Base-by-base conservation (phyloP, 2,888 invertebrate genomes). In the Gymnocheta viridis region DNA sequence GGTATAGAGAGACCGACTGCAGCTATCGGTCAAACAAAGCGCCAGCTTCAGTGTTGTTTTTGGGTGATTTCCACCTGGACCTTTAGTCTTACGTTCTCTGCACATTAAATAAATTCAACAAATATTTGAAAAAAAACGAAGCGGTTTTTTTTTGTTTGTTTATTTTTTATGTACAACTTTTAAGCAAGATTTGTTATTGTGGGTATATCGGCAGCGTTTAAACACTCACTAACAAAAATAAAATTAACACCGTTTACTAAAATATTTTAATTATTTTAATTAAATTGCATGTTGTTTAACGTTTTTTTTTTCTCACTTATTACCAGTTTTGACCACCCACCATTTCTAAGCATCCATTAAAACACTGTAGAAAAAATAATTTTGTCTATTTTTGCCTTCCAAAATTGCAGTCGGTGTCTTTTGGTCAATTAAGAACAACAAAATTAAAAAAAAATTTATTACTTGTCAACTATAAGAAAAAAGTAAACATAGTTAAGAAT, bases 391-490 rank as follows among this genome's bases (percentile, higher is more conserved):
- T 80, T 17, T 29, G 6, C 2, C n/a, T 27, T 38, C n/a, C 51
- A 12, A 41, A 70, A 38, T 73, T 17, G 9, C 56, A 32, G 35
- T 66, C 82, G 78, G 78, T 64, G 51, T 73, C 69, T 62, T 79
- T 82, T 82, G 62, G 67, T 54, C 78, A 82, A 82, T 79, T 82
- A 79, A 66, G 47, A 69, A 41, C 24, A 38, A 51, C 32, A 49
- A 76, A 60, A 74, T 24, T n/a, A 22, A 24, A 29, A 74, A 56
- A 56, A 41, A 29, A 9, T 14, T 2, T 27, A 54, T 51, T 44
- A 67, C 24, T 54, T 54, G 49, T 49, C 62, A 70, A 22, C 64
- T 4, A 41, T 41, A 35, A 44, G 47, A 49, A 41, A 44, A 56
- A 49, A 41, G 32, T 49, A 58, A 44, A 56, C 60, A 78, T 62